Evolutionary conservation across 2,888 invertebrate species (phyloP).

Genomic region (Acronicta aceris): DNA sequence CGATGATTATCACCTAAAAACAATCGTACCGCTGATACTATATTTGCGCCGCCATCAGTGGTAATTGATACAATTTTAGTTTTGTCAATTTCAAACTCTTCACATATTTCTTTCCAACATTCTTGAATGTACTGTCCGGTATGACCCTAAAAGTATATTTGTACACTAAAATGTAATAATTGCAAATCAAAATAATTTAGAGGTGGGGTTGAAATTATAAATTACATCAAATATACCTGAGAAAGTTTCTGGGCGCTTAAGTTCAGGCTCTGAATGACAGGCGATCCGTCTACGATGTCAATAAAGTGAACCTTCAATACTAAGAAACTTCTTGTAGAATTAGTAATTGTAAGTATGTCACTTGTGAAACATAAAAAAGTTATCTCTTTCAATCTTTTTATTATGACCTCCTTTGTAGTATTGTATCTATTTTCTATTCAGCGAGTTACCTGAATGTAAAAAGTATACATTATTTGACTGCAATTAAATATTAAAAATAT

Average conservation of each 20-base stretch:
- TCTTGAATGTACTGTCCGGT: slow-evolving; percentile 42
- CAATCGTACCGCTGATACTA: slow-evolving; percentile 55
- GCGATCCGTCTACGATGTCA: slow-evolving; percentile 29
- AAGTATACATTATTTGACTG: slow-evolving; percentile 8
- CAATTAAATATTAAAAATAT: slow-evolving; percentile 1
- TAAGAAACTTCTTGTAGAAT: slow-evolving; percentile 46
- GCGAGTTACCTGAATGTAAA: slow-evolving; percentile 18
- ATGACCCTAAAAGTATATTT: slow-evolving; percentile 41
- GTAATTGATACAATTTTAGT: slow-evolving; percentile 49
- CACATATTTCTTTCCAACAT: slow-evolving; percentile 16
- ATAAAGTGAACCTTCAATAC: slow-evolving; percentile 45
- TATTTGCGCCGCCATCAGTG: slow-evolving; percentile 59
- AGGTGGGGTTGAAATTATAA: slow-evolving; percentile 36
- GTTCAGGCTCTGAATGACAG: slow-evolving; percentile 31
- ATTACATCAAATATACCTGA: slow-evolving; percentile 46
- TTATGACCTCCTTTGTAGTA: slow-evolving; percentile 35
- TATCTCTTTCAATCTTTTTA: slow-evolving; percentile 37
- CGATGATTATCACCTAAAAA: slow-evolving; percentile 55
- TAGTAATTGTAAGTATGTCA: slow-evolving; percentile 46
- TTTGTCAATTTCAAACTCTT: slow-evolving; percentile 29
- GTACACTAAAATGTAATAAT: background rate
- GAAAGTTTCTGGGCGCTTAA: slow-evolving; percentile 40
- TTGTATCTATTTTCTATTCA: slow-evolving; percentile 22
- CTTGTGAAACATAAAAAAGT: slow-evolving; percentile 29
- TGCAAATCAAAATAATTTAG: background rate